Evolutionary conservation across 2,113 vertebrate genomes (phyloP).

Genomic region (Clupea harengus): DNA sequence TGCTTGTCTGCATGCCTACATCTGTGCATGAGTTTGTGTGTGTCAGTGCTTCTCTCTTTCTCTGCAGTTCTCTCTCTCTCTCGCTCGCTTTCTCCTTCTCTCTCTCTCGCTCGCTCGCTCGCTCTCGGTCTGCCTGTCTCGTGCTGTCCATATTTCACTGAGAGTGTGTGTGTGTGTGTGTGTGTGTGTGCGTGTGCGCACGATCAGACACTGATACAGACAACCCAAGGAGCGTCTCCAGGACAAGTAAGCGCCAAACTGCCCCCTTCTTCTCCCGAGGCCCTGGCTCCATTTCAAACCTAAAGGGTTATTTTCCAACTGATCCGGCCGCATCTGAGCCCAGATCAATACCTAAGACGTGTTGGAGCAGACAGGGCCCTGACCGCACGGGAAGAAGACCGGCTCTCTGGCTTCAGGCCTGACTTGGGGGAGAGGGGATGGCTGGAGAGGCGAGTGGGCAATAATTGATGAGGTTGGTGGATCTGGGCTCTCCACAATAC

Average conservation of each 20-base stretch:
- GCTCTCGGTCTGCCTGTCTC: neutral
- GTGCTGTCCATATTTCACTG: neutral
- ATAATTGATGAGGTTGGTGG: slow-evolving; percentile 31
- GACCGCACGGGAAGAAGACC: neutral
- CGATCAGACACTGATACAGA: neutral
- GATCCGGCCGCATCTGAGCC: slow-evolving; percentile 5
- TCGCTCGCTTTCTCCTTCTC: neutral
- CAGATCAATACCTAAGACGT: slow-evolving; percentile 37
- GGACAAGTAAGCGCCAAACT: slow-evolving; percentile 34
- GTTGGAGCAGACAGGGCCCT: neutral
- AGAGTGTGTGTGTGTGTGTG: neutral
- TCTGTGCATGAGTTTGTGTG: neutral
- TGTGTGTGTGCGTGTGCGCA: neutral
- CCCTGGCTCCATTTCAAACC: slow-evolving; percentile 16
- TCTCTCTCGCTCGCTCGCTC: too few relatives aligned
- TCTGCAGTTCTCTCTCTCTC: neutral
- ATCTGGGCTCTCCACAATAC: neutral
- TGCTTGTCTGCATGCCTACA: neutral
- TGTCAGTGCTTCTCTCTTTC: neutral
- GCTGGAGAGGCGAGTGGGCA: neutral
- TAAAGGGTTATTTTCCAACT: neutral
- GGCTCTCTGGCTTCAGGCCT: neutral
- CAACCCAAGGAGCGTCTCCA: slow-evolving; percentile 27
- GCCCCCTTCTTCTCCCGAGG: neutral
- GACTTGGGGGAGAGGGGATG: neutral